A percentile compares a stretch with the other conserved stretches of the same genome.
Evolutionary conservation across 2,888 invertebrate species (phyloP).

Genomic region (Ophonus ardosiacus): DNA sequence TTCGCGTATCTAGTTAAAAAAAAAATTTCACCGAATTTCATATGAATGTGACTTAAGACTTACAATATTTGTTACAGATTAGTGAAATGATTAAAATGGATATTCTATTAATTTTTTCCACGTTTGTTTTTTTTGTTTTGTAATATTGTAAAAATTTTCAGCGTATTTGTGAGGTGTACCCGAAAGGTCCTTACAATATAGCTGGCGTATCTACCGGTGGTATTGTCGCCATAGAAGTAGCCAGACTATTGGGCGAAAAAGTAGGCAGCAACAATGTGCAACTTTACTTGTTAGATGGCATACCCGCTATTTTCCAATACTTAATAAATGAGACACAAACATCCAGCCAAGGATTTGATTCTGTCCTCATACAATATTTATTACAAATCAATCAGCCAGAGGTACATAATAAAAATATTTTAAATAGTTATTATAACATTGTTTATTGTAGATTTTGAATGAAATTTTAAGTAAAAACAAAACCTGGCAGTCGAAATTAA

Average conservation of each 20-base stretch:
- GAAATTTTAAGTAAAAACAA: background rate
- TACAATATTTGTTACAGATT: too few relatives aligned
- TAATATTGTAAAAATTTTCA: slow-evolving; percentile 71
- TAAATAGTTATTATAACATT: background rate
- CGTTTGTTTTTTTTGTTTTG: background rate
- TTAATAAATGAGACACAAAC: slow-evolving; percentile 73
- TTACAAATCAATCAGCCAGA: slow-evolving; percentile 75
- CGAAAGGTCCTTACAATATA: slow-evolving; percentile 83
- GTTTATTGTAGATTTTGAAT: background rate
- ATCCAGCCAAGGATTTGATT: slow-evolving; percentile 74
- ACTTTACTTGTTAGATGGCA: slow-evolving; percentile 89
- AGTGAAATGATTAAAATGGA: too few relatives aligned
- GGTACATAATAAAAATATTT: slow-evolving; percentile 66
- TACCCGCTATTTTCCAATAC: slow-evolving; percentile 80
- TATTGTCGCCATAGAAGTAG: slow-evolving; percentile 88
- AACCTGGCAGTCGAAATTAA: slow-evolving; percentile 6
- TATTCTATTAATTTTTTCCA: background rate
- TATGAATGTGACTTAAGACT: too few relatives aligned
- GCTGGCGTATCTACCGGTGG: slow-evolving; percentile 95
- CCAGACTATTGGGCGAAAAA: slow-evolving; percentile 83
- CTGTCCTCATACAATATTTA: slow-evolving; percentile 78
- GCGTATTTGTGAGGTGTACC: slow-evolving; percentile 80
- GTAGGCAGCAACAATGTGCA: slow-evolving; percentile 79
- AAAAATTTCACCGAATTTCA: too few relatives aligned
- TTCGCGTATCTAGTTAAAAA: too few relatives aligned